Conservation (phyloP, 1,140 invertebrate species). For the Hylaeus anthracinus region DNA sequence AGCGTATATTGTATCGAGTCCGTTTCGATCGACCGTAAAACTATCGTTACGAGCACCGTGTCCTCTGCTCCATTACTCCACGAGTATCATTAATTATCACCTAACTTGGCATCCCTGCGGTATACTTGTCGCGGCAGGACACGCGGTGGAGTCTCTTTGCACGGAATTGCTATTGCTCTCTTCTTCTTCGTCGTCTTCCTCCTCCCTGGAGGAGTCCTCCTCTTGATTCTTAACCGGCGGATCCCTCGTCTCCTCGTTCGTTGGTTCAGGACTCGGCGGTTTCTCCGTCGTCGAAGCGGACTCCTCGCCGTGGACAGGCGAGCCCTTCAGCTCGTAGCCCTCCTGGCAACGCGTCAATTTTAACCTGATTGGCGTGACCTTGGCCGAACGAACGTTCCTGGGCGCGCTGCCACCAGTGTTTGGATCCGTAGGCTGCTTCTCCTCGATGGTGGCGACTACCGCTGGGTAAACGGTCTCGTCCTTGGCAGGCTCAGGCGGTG, state of each 20-base stretch:
- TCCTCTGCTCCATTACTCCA: constrained; percentile 72
- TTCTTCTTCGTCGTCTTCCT: constrained; percentile 59
- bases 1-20: constrained; percentile 30
- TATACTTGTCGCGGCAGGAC: constrained; percentile 82
- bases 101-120: constrained; percentile 93
- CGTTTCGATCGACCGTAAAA: constrained; percentile 35
- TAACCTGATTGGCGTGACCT: constrained; percentile 89
- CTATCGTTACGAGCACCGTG: constrained; percentile 55
- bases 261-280: constrained; percentile 64
- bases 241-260: constrained; percentile 56
- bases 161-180: constrained; percentile 40
- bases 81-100: constrained; percentile 87
- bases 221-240: constrained; percentile 38
- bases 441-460: constrained; percentile 72
- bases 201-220: constrained; percentile 52
- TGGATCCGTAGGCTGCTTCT: constrained; percentile 74
- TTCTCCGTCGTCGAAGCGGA: constrained; percentile 60
- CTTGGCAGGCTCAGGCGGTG: constrained; percentile 77
- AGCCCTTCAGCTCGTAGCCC: constrained; percentile 83
- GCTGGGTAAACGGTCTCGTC: constrained; percentile 77
- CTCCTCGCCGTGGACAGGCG: constrained; percentile 58
- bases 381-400: constrained; percentile 84
- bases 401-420: constrained; percentile 76
- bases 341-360: constrained; percentile 90
- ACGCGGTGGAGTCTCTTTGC: constrained; percentile 66